Percentiles rank a stretch among this genome's conserved stretches.
These are phyloP conservation scores for Smithornis capensis DNA, from an alignment of 2,113 vertebrate species.

Conservation along the genomic window DNA sequence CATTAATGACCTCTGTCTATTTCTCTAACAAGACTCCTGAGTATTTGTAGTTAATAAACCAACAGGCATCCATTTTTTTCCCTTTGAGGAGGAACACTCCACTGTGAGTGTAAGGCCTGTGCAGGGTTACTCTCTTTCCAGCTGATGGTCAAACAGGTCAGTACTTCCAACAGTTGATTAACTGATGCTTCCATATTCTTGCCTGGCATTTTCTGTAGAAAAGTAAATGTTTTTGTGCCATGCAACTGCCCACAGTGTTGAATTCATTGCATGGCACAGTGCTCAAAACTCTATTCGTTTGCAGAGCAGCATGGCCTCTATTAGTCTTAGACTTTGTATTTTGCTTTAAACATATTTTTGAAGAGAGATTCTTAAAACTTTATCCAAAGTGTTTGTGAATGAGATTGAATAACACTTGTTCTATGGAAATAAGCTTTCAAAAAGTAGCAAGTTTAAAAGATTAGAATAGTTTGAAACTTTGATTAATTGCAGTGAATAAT, in stretches of 20 bases:
- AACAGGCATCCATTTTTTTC: not conserved
- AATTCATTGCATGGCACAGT: not conserved
- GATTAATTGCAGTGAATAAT: not conserved
- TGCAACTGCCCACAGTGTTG: not conserved
- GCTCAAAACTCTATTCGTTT: not conserved
- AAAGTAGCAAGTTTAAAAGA: not conserved
- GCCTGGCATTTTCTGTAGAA: not conserved
- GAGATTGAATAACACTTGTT: not conserved
- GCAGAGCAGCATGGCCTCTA: not conserved
- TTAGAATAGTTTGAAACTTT: not conserved
- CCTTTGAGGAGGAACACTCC: not conserved
- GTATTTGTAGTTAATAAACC: not conserved
- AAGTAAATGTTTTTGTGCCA: not conserved
- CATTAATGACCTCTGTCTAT: not conserved
- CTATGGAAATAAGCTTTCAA: not conserved
- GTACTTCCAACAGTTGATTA: not conserved
- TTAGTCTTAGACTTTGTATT: not conserved
- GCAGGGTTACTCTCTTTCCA: not conserved
- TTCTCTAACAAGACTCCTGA: not conserved
- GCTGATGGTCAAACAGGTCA: not conserved
- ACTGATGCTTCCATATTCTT: not conserved
- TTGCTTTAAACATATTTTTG: not conserved
- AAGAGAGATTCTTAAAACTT: not conserved
- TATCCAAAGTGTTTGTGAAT: not conserved
- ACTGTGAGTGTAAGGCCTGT: not conserved